A percentile compares a stretch with the other conserved stretches of the same genome.
Evolutionary conservation across 2,113 vertebrate species (phyloP).

Genomic region (Tupaia chinensis): DNA sequence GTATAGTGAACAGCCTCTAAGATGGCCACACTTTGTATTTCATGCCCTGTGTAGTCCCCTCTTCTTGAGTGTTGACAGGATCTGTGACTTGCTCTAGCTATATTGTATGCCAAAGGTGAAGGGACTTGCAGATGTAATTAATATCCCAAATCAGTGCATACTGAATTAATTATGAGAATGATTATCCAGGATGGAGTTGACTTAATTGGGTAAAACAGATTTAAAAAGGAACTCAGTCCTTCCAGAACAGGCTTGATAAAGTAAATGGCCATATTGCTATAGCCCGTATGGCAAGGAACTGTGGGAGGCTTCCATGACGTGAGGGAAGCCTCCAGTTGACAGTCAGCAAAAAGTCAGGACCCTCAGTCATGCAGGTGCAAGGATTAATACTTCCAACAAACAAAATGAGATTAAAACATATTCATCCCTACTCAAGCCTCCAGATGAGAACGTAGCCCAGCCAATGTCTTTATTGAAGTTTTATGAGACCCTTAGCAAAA

Average conservation of each 20-base stretch:
- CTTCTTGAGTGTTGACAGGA: not conserved
- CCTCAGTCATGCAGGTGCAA: not conserved
- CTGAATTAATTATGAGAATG: not conserved
- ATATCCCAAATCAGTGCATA: slow-evolving; percentile 22
- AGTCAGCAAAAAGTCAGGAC: not conserved
- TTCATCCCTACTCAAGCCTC: not conserved
- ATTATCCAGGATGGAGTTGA: not conserved
- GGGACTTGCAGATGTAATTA: not conserved
- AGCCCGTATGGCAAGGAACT: not conserved
- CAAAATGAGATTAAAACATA: not conserved
- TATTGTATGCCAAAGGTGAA: slow-evolving; percentile 15
- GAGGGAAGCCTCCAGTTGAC: not conserved
- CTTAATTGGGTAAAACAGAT: not conserved
- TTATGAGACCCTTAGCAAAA: not conserved
- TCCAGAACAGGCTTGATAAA: not conserved
- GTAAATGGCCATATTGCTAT: not conserved
- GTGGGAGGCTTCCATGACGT: not conserved
- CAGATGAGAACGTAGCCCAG: not conserved
- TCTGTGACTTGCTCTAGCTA: not conserved
- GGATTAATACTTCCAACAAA: slow-evolving; percentile 32
- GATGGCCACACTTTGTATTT: not conserved
- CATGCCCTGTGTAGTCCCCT: not conserved
- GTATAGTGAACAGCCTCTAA: not conserved
- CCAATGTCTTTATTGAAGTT: not conserved
- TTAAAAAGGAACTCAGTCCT: not conserved